phyloP scores from a whole-genome alignment of 2,113 vertebrate genomes.

The Crotalus helleri region DNA sequence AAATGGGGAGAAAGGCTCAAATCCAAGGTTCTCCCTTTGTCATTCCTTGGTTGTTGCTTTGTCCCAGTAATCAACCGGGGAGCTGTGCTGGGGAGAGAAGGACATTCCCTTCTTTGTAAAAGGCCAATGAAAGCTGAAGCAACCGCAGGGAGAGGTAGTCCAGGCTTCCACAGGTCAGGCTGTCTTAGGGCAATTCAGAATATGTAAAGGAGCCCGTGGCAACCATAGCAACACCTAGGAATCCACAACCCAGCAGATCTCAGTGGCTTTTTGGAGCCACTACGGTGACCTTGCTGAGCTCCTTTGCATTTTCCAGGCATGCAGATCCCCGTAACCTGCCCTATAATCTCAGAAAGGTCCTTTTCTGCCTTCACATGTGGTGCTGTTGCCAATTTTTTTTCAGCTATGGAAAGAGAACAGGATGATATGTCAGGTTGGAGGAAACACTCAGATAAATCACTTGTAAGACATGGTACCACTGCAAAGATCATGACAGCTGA shows the following conservation, averaged over 20 bases:
- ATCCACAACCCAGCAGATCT: constrained; percentile 57
- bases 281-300: not conserved
- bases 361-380: not conserved
- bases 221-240: constrained; percentile 62
- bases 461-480: not conserved
- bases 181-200: constrained; percentile 50
- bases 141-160: not conserved
- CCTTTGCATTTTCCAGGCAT: not conserved
- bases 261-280: constrained; percentile 30
- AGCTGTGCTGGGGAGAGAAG: not conserved
- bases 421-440: not conserved
- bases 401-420: not conserved
- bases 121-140: not conserved
- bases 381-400: not conserved
- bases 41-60: not conserved
- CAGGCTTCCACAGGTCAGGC: not conserved
- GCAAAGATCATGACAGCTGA: not conserved
- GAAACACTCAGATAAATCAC: not conserved
- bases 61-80: not conserved
- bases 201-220: constrained; percentile 68
- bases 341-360: not conserved
- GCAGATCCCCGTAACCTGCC: not conserved
- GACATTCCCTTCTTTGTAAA: not conserved
- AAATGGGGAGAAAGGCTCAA: not conserved
- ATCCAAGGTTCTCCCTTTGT: not conserved